Evolutionary conservation across 2,113 vertebrate species (phyloP), one percentile per base, ranked within the genome.

Genomic region (Pelusios castaneus): DNA sequence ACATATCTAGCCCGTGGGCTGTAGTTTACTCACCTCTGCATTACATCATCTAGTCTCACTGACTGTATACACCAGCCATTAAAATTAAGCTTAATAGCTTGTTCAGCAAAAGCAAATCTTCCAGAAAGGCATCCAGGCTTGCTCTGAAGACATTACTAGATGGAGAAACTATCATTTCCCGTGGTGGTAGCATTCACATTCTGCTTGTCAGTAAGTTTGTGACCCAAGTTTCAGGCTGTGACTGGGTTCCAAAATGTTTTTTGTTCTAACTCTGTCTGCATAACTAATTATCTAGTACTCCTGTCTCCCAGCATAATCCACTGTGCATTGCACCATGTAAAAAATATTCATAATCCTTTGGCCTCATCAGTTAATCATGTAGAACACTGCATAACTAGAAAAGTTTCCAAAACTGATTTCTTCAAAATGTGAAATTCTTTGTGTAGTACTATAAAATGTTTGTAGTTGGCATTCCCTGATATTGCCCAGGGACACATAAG

Each of bases 241-340:
- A 41, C n/a, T 89, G 75, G 84, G 87, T 95, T 82, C 9, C 84
- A 45, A 89, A 88, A 89, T 83, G 89, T 95, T 43, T 0, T 90
- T 80, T 91, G 67, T 91, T 49, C 89, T 89, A 91, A 94, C 89
- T 89, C 41, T 82, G 49, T 82, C 90, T 86, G 17, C 95, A 82
- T 95, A 93, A 94, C 93, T 94, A 96, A 96, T 96, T 95, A 96
- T 78, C 75, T 67, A 16, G 67, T 91, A 84, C 86, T 94, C 87
- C 83, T 90, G 93, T 89, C 84, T 95, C 92, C 58, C 93, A 89
- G 80, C 45, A 93, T 75, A 95, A 89, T 84, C 58, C 38, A 67
- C 0, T 92, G 95, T 92, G 88, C 21, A 75, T 60, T 89, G 78
- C 93, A 81, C n/a, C 75, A 89, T 85, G 83, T 95, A 87, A 86